A percentile compares a stretch with the other conserved stretches of the same genome.
These are phyloP conservation scores for Halocaridina rubra DNA, from an alignment of 2,888 invertebrate genomes.

Conservation along the genomic window DNA sequence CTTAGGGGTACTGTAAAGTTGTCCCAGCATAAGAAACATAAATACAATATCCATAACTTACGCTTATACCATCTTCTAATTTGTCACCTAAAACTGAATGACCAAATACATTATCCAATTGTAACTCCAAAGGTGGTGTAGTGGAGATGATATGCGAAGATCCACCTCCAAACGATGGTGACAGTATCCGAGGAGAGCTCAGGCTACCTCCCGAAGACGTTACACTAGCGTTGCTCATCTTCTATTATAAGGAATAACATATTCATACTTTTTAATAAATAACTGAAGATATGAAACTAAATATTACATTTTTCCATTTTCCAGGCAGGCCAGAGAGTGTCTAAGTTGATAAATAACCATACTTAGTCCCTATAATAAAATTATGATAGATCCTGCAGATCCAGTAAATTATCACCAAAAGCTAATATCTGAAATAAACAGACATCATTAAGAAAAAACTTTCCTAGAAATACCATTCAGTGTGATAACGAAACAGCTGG, in stretches of 20 bases:
- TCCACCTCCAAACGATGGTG: neutral
- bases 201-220: neutral
- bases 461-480: no score
- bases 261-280: neutral
- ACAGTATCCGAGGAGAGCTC: constrained; percentile 17
- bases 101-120: neutral
- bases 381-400: no score
- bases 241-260: neutral
- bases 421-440: no score
- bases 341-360: no score
- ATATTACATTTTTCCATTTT: neutral
- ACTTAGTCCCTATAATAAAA: no score
- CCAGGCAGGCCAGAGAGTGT: no score
- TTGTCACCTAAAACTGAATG: neutral
- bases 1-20: no score
- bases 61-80: constrained; percentile 29
- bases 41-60: no score
- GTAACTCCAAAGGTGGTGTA: neutral
- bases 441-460: no score
- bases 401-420: no score
- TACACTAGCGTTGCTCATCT: constrained; percentile 15
- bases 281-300: neutral
- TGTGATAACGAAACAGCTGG: no score
- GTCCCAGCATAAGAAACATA: no score
- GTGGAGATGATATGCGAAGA: neutral